phyloP scores from a whole-genome alignment of 1,140 invertebrate genomes.

The Habropoda laboriosa region DNA sequence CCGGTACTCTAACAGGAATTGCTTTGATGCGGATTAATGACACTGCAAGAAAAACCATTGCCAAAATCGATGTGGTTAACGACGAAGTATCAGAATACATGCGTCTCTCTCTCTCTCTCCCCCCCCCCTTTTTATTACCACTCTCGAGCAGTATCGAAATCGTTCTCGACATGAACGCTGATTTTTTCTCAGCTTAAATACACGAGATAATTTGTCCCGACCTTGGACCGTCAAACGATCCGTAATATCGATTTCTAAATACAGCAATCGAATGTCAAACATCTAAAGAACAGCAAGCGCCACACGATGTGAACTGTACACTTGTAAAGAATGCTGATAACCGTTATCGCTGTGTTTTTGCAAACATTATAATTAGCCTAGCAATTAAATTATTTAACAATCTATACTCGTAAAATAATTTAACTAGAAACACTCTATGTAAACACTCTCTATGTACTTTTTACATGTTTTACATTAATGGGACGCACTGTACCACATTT shows the following conservation, averaged over 20 bases:
- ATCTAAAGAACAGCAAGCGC: not conserved
- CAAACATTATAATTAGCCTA: not conserved
- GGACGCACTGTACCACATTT: too few relatives aligned
- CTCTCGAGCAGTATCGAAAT: not conserved
- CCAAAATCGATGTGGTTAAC: conserved; percentile 52
- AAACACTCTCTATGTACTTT: too few relatives aligned
- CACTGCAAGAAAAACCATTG: conserved; percentile 78
- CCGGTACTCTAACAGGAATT: conserved; percentile 38
- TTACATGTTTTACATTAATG: too few relatives aligned
- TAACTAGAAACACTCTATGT: not conserved
- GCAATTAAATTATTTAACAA: not conserved
- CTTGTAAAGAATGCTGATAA: not conserved
- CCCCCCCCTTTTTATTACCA: too few relatives aligned
- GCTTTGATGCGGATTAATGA: conserved; percentile 63
- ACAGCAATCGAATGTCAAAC: not conserved
- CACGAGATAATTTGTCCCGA: not conserved
- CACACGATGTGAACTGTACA: not conserved
- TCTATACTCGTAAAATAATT: fast-evolving
- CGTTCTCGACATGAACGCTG: conserved; percentile 9
- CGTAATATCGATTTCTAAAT: not conserved
- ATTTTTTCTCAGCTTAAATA: not conserved
- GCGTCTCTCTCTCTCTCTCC: not conserved
- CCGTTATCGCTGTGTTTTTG: not conserved
- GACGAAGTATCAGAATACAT: not conserved
- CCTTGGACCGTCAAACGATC: conserved; percentile 3